Conservation (phyloP, 2,888 invertebrate genomes). For the Meliscaeva auricollis region DNA sequence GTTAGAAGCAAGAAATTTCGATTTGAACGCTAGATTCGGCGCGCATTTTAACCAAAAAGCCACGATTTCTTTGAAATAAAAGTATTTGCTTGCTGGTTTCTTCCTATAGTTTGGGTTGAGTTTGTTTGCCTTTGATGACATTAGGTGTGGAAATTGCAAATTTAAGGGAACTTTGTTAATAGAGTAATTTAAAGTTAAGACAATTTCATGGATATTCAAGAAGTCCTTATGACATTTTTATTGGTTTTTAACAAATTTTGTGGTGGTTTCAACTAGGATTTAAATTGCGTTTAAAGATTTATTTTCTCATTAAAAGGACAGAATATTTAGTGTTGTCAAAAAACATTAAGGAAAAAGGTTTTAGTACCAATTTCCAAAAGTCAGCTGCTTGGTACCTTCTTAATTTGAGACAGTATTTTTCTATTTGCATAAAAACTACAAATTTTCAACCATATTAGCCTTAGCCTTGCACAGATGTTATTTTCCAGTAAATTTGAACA, state of each 20-base stretch:
- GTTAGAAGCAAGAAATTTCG: constrained; percentile 76
- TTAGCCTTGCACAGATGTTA: constrained; percentile 41
- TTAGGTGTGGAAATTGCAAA: constrained; percentile 18
- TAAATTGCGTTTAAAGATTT: too few relatives aligned
- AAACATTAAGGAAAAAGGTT: too few relatives aligned
- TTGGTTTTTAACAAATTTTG: background rate
- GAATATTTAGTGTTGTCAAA: too few relatives aligned
- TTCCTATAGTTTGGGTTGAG: background rate
- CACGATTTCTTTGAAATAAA: constrained; percentile 31
- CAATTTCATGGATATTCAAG: constrained; percentile 16
- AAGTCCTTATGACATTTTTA: background rate
- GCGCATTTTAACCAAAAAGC: constrained; percentile 41
- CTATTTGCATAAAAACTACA: background rate
- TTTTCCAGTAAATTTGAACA: constrained; percentile 53
- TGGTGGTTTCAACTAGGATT: too few relatives aligned
- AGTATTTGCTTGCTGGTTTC: constrained; percentile 38
- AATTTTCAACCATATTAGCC: background rate
- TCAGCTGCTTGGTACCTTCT: background rate
- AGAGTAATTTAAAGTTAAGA: background rate
- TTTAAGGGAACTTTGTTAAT: constrained; percentile 2
- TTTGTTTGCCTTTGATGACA: constrained; percentile 26
- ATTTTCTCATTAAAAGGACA: too few relatives aligned
- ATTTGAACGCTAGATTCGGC: constrained; percentile 75
- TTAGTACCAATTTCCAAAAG: background rate
- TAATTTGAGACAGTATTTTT: background rate